Percentiles rank a stretch among this genome's conserved stretches.
These are phyloP conservation scores for Chymomyza costata DNA, from an alignment of 1,140 invertebrate genomes.

Conservation along the genomic window DNA sequence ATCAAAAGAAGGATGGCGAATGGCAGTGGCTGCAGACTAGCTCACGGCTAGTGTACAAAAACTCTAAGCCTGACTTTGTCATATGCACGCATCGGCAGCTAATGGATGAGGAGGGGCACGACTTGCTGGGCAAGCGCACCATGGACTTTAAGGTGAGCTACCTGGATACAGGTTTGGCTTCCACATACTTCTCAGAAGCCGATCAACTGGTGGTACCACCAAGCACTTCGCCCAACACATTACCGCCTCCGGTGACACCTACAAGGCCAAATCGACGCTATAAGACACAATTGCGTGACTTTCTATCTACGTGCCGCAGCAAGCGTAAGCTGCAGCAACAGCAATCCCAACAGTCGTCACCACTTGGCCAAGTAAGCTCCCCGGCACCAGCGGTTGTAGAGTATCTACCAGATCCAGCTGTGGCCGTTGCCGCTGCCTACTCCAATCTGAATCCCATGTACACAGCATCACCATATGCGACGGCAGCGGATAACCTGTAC, in stretches of 20 bases:
- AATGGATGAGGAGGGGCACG: slow-evolving; percentile 98
- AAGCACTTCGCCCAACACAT: slow-evolving; percentile 73
- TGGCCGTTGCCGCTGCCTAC: slow-evolving; percentile 85
- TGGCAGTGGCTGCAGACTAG: slow-evolving; percentile 99
- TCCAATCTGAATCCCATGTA: slow-evolving; percentile 90
- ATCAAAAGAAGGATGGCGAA: slow-evolving; percentile 93
- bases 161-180: slow-evolving; percentile 92
- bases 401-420: slow-evolving; percentile 81
- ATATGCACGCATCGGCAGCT: slow-evolving; percentile 97
- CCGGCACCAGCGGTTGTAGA: slow-evolving; percentile 79
- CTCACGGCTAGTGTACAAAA: slow-evolving; percentile 97
- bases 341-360: slow-evolving; percentile 59
- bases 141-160: slow-evolving; percentile 99
- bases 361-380: slow-evolving; percentile 74
- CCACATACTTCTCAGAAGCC: slow-evolving; percentile 90
- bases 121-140: slow-evolving; percentile 95
- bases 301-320: slow-evolving; percentile 92
- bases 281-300: slow-evolving; percentile 94
- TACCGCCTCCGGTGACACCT: slow-evolving; percentile 79
- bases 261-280: slow-evolving; percentile 89
- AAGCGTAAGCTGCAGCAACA: slow-evolving; percentile 86
- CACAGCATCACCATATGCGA: slow-evolving; percentile 78
- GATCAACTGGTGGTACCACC: slow-evolving; percentile 85
- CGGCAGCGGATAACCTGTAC: slow-evolving; percentile 81
- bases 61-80: slow-evolving; percentile 99